Conservation (phyloP, 2,888 invertebrate species). For the Xylota sylvarum region DNA sequence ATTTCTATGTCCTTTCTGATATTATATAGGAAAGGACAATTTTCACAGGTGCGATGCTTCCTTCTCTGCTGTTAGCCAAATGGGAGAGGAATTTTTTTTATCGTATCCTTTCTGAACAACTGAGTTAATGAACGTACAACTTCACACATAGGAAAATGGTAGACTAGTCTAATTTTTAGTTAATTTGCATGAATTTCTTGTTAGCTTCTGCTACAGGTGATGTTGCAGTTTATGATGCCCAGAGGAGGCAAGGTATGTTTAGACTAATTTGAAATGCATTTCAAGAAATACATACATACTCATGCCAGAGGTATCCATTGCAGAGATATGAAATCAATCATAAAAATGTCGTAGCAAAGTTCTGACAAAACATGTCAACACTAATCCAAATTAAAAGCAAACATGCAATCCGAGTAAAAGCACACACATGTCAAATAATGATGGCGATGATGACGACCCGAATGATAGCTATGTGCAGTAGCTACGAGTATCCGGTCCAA, state of each 20-base stretch:
- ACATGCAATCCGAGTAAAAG: constrained; percentile 64
- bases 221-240: neutral
- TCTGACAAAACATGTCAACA: constrained; percentile 62
- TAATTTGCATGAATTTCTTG: neutral
- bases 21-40: neutral
- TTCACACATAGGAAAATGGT: neutral
- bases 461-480: constrained; percentile 51
- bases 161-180: neutral
- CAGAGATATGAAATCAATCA: constrained; percentile 66
- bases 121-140: neutral
- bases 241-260: neutral
- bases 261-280: neutral
- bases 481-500: constrained; percentile 5
- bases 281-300: neutral
- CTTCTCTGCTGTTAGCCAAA: neutral
- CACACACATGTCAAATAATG: constrained; percentile 47
- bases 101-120: neutral
- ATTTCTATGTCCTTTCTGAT: neutral
- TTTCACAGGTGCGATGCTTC: neutral
- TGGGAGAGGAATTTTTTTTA: neutral
- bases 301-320: neutral
- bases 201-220: neutral
- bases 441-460: constrained; percentile 63
- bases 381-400: constrained; percentile 73
- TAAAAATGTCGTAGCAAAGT: constrained; percentile 44